Base-by-base conservation (phyloP, 1,140 invertebrate species). In the Eulimnadia texana region DNA sequence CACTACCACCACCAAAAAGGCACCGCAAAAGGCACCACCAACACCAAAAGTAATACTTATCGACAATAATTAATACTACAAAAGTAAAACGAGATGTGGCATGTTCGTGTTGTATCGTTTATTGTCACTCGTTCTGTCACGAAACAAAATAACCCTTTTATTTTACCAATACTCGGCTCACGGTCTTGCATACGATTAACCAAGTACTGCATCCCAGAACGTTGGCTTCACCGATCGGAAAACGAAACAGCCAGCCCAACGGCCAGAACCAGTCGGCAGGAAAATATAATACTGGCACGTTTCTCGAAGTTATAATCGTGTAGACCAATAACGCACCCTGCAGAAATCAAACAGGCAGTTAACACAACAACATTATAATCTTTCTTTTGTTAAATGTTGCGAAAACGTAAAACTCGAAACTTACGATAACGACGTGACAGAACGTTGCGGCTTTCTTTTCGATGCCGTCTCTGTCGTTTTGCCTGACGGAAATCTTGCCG, bases 171-270 rank as follows among this genome's bases (percentile, higher is more conserved):
- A n/a, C 55, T 33, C 55, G 10, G 22, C 28, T 29, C 10, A 33
- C 55, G 55, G 27, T 57, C 20, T 57, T 57, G 28, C 55, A 57
- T 28, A 57, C 29, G 22, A 57, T 29, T 57, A 57, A 57, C 55
- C 55, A 57, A n/a, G 33, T 29, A 1, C 27, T 33, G 22, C 27
- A 29, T 27, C 55, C 33, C 16, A 57, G 28, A 0, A 33, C 28
- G 13, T 33, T 27, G 11, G 27, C 24, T 20, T 22, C 13, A 16
- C 28, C 28, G 25, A 33, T 28, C 10, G 55, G 55, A 27, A 29
- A 57, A 29, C 55, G 13, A 3, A 57, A 6, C 6, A 57, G 2
- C 27, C 27, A 9, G 33, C 33, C 33, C 27, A 57, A 19, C 1
- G 55, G 55, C 55, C 55, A 57, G 28, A 57, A 57, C 55, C 55